Conservation (phyloP, 2,113 vertebrate genomes). For the Poecilia latipinna region DNA sequence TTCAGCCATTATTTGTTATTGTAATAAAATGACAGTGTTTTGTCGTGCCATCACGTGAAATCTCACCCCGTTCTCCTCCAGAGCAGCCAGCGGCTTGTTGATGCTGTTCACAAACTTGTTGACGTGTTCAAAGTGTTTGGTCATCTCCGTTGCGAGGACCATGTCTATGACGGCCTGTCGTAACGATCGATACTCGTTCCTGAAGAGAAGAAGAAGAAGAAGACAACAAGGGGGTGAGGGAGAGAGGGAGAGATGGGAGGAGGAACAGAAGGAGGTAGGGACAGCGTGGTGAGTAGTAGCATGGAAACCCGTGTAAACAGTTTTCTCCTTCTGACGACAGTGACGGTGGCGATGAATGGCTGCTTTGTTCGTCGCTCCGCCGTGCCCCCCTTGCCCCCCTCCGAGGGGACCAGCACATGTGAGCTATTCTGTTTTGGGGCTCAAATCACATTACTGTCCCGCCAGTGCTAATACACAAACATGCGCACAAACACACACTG, state of each 20-base stretch:
- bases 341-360: constrained; percentile 72
- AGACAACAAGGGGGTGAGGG: not conserved
- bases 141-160: constrained; percentile 99
- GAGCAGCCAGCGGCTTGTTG: constrained; percentile 91
- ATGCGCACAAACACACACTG: constrained; percentile 20
- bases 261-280: constrained; percentile 32
- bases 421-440: constrained; percentile 69
- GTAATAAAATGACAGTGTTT: not conserved
- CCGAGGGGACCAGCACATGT: constrained; percentile 65
- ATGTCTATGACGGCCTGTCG: constrained; percentile 96
- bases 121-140: constrained; percentile 98
- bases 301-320: constrained; percentile 64
- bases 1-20: not conserved
- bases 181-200: constrained; percentile 94
- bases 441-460: constrained; percentile 71
- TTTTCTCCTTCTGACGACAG: constrained; percentile 61
- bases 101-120: constrained; percentile 99
- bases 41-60: not conserved
- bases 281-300: constrained; percentile 60
- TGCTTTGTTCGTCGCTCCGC: constrained; percentile 63
- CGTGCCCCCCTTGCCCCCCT: constrained; percentile 47
- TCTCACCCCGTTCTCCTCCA: constrained; percentile 92
- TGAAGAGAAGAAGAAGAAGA: constrained; percentile 55
- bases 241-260: not conserved
- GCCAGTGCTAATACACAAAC: constrained; percentile 36